Percentiles rank a stretch among this genome's conserved stretches.
Conservation (phyloP, 2,888 invertebrate species). For the Diaprepes abbreviatus region DNA sequence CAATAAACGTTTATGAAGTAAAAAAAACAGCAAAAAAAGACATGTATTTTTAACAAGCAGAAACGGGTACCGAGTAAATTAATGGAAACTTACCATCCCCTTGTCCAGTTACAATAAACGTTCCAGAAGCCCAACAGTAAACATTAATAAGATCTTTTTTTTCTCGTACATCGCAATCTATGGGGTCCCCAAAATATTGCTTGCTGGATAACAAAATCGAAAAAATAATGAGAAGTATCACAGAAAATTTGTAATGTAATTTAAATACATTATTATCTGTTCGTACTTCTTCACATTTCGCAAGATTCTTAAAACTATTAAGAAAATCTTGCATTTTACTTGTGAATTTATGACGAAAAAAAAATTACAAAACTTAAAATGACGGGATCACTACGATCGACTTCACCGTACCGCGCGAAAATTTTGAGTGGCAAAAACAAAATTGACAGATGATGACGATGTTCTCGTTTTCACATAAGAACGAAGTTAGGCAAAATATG, state of each 20-base stretch:
- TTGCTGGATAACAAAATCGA: constrained; percentile 83
- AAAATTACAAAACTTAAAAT: neutral
- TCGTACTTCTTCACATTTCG: constrained; percentile 77
- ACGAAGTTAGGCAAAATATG: neutral
- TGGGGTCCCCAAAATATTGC: constrained; percentile 89
- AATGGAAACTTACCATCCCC: constrained; percentile 63
- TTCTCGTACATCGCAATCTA: constrained; percentile 77
- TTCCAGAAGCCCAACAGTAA: constrained; percentile 86
- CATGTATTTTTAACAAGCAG: neutral
- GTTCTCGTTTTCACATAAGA: neutral
- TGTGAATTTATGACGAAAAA: neutral
- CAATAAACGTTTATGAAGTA: no score
- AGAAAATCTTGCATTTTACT: constrained; percentile 75
- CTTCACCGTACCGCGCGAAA: neutral
- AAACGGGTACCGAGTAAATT: neutral
- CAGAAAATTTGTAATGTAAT: constrained; percentile 81
- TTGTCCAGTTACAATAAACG: constrained; percentile 73
- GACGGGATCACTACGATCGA: no score
- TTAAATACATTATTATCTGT: constrained; percentile 84
- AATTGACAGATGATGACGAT: neutral
- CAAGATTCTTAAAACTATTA: constrained; percentile 76
- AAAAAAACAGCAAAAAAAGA: neutral
- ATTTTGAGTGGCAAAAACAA: neutral
- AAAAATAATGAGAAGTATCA: constrained; percentile 79
- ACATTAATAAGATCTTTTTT: constrained; percentile 78